Evolutionary conservation across 2,797 vertebrate genomes (phyloP).

Genomic region (Onychomys torridus): DNA sequence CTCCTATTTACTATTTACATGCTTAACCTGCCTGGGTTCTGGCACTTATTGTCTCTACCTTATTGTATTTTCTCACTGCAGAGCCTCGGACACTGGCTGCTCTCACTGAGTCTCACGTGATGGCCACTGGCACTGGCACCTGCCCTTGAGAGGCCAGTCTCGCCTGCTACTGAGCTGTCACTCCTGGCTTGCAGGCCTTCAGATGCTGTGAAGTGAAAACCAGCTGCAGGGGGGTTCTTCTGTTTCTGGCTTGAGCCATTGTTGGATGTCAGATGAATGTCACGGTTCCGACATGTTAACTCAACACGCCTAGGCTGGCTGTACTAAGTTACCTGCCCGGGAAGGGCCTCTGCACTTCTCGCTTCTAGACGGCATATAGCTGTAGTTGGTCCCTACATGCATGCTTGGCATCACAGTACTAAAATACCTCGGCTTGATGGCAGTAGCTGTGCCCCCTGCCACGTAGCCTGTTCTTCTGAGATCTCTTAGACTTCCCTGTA

Average conservation of each 20-base stretch:
- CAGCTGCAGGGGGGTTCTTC: background rate
- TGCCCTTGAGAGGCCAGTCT: too few relatives aligned
- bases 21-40: background rate
- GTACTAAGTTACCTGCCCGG: background rate
- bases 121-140: too few relatives aligned
- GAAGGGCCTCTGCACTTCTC: background rate
- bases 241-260: background rate
- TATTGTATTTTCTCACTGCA: fast-evolving
- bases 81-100: background rate
- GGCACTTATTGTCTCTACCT: background rate
- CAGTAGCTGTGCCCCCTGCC: background rate
- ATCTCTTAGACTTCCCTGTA: background rate
- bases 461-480: fast-evolving
- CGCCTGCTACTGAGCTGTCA: background rate
- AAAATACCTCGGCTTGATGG: background rate
- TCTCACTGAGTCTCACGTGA: background rate
- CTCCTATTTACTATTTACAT: too few relatives aligned
- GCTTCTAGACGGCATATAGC: background rate
- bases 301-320: background rate
- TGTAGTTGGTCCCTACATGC: background rate
- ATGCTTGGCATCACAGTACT: background rate
- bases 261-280: background rate
- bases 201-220: background rate
- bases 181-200: background rate
- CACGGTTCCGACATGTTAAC: background rate